Percentiles rank a stretch among this genome's conserved stretches.
These are phyloP conservation scores for Oryzias sinensis DNA, from an alignment of 2,797 vertebrate species.

Conservation along the genomic window DNA sequence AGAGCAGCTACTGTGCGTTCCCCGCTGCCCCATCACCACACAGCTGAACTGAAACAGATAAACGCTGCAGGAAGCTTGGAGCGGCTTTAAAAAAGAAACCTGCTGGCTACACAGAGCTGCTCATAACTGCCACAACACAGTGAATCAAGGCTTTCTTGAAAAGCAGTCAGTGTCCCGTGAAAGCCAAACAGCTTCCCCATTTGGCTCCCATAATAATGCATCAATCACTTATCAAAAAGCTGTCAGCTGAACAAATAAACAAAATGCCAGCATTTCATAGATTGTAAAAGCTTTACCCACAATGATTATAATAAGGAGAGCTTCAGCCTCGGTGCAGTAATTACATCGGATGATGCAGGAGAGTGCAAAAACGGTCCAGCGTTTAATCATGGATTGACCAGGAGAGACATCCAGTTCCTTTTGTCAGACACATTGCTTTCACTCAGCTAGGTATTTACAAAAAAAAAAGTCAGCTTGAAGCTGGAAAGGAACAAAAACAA, in stretches of 20 bases:
- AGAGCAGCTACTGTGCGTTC: constrained; percentile 11
- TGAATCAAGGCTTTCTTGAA: constrained; percentile 13
- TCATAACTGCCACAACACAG: constrained; percentile 12
- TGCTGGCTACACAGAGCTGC: constrained; percentile 4
- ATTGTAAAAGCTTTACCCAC: constrained; percentile 35
- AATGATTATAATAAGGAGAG: constrained; percentile 16
- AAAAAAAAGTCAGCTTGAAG: constrained; percentile 19
- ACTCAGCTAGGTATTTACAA: constrained; percentile 8
- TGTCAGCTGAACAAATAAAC: constrained; percentile 35
- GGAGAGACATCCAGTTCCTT: constrained; percentile 27
- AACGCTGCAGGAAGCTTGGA: not conserved
- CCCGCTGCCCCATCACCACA: no score
- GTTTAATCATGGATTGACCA: constrained; percentile 25
- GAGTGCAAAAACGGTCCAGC: constrained; percentile 35
- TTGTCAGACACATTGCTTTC: constrained; percentile 19
- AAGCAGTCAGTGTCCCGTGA: constrained; percentile 13
- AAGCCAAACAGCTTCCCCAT: constrained; percentile 31
- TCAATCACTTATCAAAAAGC: constrained; percentile 45
- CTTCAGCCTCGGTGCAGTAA: constrained; percentile 31
- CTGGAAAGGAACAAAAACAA: constrained; percentile 4
- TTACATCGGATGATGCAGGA: constrained; percentile 38
- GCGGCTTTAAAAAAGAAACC: constrained; percentile 12
- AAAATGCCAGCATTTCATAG: constrained; percentile 7
- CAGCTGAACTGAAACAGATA: constrained; percentile 15
- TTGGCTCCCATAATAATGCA: constrained; percentile 36